Evolutionary conservation across 1,140 invertebrate genomes (phyloP), one percentile per base, ranked within the genome.

Genomic region (Habropoda laboriosa): DNA sequence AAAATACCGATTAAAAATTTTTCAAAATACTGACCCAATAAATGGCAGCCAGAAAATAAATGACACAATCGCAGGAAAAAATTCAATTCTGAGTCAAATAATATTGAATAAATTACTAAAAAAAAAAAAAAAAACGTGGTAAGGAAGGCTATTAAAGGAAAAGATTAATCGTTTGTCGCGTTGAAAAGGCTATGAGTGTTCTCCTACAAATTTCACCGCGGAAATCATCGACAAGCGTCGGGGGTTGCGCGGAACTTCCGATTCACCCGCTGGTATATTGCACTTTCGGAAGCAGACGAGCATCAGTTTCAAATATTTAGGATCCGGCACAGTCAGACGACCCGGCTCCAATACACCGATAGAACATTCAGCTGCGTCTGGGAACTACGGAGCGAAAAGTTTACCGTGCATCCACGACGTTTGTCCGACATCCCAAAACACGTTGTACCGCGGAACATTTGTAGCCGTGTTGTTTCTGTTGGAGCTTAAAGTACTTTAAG

Each of bases 261-360:
- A n/a, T 74, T 61, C 18, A n/a, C 35, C 16, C n/a, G 16, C 13
- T 12, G 35, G 47, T 27, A 7, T 30, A 35, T 67, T 64, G 24
- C 60, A 53, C 47, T 53, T 53, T 53, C 60, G 35, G 45, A 27
- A 24, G 3, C 45, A 53, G 60, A 24, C 71, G 57, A 24, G n/a
- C 3, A 16, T 66, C 72, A 12, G 47, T 75, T 53, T 75, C 38
- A 45, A 75, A 75, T 75, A 75, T 75, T 75, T 75, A 75, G 60
- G 45, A 53, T 21, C 21, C 27, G 61, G 35, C 32, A 30, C 16
- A n/a, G 42, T 63, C 71, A 4, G 32, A 13, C 55, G 55, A 61
- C 55, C 55, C 53, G 40, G 30, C 21, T 61, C 57, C n/a, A 16
- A 73, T 49, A 12, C 13, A 60, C 55, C 55, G 16, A 35, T 35